Percentiles rank a stretch among this genome's conserved stretches.
Conservation (phyloP, 2,888 invertebrate species). For the Agriotes lineatus region DNA sequence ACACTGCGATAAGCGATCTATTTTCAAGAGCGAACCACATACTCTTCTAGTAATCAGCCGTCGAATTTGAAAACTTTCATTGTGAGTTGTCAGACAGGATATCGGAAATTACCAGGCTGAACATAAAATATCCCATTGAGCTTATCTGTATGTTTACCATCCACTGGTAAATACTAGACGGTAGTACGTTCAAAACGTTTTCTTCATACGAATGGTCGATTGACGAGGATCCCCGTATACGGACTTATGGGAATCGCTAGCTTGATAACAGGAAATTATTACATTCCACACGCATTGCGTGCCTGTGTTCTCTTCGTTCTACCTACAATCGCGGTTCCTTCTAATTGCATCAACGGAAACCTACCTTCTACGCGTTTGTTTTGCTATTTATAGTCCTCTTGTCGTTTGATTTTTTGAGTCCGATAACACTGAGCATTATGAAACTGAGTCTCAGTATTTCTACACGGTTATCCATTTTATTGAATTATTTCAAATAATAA, state of each 20-base stretch:
- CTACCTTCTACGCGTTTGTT: background rate
- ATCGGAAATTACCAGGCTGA: background rate
- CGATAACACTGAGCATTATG: no score
- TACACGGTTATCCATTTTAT: no score
- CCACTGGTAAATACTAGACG: conserved; percentile 18
- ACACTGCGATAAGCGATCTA: background rate
- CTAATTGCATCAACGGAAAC: conserved; percentile 14
- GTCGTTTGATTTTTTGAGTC: no score
- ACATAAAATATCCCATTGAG: conserved; percentile 10
- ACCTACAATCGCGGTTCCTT: background rate
- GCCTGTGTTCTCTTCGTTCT: conserved; percentile 15
- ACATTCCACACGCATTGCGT: conserved; percentile 30
- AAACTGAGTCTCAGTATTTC: no score
- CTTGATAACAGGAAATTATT: conserved; percentile 27
- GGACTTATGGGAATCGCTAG: conserved; percentile 15
- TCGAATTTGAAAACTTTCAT: conserved; percentile 8
- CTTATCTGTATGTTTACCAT: conserved; percentile 20
- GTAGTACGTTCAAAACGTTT: conserved; percentile 20
- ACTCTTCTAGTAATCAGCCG: background rate
- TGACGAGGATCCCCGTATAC: conserved; percentile 1
- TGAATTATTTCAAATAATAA: no score
- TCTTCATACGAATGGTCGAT: conserved; percentile 21
- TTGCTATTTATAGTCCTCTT: background rate
- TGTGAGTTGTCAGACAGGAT: conserved; percentile 7
- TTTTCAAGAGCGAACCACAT: background rate